These are phyloP conservation scores for Drosophila mercatorum DNA, from an alignment of 2,888 invertebrate genomes.

Conservation along the genomic window DNA sequence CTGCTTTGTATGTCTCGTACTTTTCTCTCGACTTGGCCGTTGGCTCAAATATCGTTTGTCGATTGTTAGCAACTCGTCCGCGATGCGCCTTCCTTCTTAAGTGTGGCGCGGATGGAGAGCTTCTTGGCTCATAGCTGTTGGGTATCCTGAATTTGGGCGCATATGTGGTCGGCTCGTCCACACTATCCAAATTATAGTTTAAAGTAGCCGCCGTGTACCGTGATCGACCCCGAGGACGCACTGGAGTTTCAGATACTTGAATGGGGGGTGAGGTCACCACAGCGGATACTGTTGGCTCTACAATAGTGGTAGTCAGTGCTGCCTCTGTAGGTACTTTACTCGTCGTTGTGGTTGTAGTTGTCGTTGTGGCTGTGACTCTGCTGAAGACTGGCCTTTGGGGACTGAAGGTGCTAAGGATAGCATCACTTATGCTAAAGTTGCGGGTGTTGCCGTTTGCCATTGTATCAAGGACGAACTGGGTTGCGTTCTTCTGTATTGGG, in stretches of 20 bases:
- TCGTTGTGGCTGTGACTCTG: conserved; percentile 15
- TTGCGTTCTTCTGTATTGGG: conserved; percentile 60
- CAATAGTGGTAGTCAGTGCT: conserved; percentile 42
- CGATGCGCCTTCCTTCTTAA: conserved; percentile 71
- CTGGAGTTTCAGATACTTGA: conserved; percentile 56
- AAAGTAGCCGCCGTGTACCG: conserved; percentile 81
- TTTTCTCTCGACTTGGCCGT: conserved; percentile 66
- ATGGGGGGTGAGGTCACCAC: conserved; percentile 72
- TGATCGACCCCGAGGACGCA: conserved; percentile 81
- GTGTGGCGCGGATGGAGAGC: conserved; percentile 32
- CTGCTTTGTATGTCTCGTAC: conserved; percentile 68
- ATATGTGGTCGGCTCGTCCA: conserved; percentile 83
- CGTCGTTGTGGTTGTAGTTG: conserved; percentile 39
- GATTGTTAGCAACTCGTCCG: conserved; percentile 54
- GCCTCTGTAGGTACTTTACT: conserved; percentile 20
- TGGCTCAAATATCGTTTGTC: conserved; percentile 34
- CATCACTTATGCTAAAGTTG: conserved; percentile 82
- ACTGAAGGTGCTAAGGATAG: conserved; percentile 74
- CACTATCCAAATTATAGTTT: conserved; percentile 67
- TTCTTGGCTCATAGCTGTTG: conserved; percentile 47
- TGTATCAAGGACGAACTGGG: conserved; percentile 69
- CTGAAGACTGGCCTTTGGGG: conserved; percentile 45
- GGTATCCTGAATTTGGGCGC: conserved; percentile 79
- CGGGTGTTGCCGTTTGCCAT: conserved; percentile 65
- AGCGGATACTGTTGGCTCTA: conserved; percentile 64